phyloP scores from a whole-genome alignment of 2,888 invertebrate genomes.

The Spisula subtruncata region DNA sequence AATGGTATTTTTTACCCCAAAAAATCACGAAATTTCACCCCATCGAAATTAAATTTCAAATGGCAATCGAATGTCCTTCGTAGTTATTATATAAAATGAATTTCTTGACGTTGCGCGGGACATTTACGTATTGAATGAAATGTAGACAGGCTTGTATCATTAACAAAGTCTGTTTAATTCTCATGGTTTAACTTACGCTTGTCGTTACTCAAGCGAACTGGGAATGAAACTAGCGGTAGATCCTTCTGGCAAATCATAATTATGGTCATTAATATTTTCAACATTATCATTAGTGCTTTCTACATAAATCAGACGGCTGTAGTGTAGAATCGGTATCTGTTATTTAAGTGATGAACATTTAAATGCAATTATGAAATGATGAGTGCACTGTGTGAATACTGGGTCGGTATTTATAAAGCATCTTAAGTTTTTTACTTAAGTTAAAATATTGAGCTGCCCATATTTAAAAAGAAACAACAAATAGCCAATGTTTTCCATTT shows the following conservation, averaged over 20 bases:
- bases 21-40: too few species aligned
- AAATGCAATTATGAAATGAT: background rate
- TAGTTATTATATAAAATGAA: background rate
- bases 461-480: too few species aligned
- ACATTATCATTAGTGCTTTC: background rate
- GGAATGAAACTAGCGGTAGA: conserved; percentile 1
- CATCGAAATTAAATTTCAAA: too few species aligned
- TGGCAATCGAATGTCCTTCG: background rate
- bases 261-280: conserved; percentile 13
- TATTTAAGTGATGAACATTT: background rate
- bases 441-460: too few species aligned
- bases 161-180: conserved; percentile 11
- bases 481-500: too few species aligned
- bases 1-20: too few species aligned
- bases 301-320: background rate
- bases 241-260: conserved; percentile 7
- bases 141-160: background rate
- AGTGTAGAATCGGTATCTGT: background rate
- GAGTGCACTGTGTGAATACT: background rate
- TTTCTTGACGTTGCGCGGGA: background rate
- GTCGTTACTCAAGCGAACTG: background rate
- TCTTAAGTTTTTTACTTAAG: too few species aligned
- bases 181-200: background rate
- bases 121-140: background rate
- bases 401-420: background rate